These are phyloP conservation scores for Epinephelus malabaricus DNA, from an alignment of 2,797 vertebrate genomes.

Conservation along the genomic window DNA sequence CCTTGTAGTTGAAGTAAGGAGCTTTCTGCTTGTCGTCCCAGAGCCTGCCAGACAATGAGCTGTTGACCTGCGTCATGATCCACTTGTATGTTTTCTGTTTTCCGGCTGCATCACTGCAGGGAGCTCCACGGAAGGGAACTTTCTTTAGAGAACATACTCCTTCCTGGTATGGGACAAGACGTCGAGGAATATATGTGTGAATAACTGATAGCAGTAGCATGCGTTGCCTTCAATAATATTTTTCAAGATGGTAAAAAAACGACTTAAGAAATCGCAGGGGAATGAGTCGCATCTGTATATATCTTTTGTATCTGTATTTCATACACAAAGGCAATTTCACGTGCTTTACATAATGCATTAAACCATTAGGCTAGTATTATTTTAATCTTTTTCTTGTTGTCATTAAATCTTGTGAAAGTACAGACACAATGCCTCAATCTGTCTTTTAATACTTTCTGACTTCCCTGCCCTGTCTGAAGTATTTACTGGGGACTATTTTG, in stretches of 20 bases:
- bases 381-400: neutral
- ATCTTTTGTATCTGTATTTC: neutral
- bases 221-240: neutral
- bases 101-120: slow-evolving; percentile 94
- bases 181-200: neutral
- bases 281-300: neutral
- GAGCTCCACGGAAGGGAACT: slow-evolving; percentile 91
- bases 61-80: slow-evolving; percentile 91
- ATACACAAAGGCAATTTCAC: neutral
- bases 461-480: too few species aligned
- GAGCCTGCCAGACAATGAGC: slow-evolving; percentile 88
- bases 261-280: neutral
- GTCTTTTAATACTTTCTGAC: neutral
- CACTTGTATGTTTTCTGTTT: slow-evolving; percentile 88
- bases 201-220: neutral
- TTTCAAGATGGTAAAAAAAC: neutral
- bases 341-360: neutral
- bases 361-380: neutral
- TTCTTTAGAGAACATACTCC: slow-evolving; percentile 88
- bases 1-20: slow-evolving; percentile 94
- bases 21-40: slow-evolving; percentile 91
- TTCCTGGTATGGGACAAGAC: slow-evolving; percentile 77
- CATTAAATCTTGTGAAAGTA: slow-evolving; percentile 1
- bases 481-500: neutral
- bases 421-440: neutral